Conservation (phyloP, 2,113 vertebrate species). For the Elephantulus edwardii region DNA sequence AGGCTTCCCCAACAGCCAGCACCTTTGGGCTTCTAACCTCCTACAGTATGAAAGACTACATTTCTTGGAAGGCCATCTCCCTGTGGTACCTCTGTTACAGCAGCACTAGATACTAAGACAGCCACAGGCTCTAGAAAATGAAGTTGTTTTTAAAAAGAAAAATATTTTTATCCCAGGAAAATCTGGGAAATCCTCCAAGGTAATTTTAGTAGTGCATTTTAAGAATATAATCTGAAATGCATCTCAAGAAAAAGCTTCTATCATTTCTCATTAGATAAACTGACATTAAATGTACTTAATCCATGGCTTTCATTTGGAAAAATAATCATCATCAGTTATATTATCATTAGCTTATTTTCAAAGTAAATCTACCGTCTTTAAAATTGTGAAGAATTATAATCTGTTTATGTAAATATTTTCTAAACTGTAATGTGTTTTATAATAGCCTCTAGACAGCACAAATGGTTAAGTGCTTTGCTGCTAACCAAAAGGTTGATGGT, state of each 20-base stretch:
- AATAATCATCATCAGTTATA: neutral
- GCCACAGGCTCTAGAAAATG: neutral
- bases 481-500: neutral
- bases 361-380: neutral
- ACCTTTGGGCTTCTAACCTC: too few species aligned
- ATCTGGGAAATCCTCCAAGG: conserved; percentile 25
- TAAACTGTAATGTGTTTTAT: neutral
- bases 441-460: neutral
- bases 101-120: too few species aligned
- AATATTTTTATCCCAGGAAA: neutral
- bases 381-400: neutral
- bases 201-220: neutral
- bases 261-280: conserved; percentile 10
- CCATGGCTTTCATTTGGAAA: neutral
- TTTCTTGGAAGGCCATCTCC: too few species aligned
- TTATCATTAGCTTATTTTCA: neutral
- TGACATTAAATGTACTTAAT: neutral
- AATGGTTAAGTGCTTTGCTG: neutral
- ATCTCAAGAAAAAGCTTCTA: neutral
- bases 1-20: too few species aligned
- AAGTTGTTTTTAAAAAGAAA: neutral
- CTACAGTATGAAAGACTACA: too few species aligned
- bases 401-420: neutral
- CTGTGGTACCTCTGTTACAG: too few species aligned
- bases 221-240: neutral